phyloP scores from a whole-genome alignment of 2,888 invertebrate genomes.

The Sarcophaga variegata region DNA sequence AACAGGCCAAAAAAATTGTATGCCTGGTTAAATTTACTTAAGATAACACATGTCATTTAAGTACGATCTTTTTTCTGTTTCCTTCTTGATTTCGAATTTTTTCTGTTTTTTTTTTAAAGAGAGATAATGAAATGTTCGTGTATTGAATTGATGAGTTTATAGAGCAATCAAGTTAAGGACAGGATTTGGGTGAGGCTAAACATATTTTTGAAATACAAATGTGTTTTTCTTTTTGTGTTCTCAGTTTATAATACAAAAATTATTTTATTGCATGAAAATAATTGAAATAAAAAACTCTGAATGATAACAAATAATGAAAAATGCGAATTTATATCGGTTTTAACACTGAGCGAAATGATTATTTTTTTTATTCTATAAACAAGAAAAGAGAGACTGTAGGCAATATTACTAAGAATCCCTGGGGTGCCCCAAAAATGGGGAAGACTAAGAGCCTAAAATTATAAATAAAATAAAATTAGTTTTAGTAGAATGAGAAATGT shows the following conservation, averaged over 20 bases:
- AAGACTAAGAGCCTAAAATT: no score
- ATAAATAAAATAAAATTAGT: no score
- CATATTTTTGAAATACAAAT: conserved; percentile 52
- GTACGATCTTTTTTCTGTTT: conserved; percentile 18
- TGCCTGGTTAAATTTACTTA: conserved; percentile 60
- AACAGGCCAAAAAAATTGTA: conserved; percentile 10
- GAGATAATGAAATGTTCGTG: conserved; percentile 49
- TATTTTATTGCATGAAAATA: conserved; percentile 12
- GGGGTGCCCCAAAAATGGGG: no score
- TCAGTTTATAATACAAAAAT: conserved; percentile 18
- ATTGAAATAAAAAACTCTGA: conserved; percentile 24
- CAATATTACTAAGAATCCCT: no score
- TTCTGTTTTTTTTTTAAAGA: neutral
- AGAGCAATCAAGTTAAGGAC: conserved; percentile 14
- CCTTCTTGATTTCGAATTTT: neutral
- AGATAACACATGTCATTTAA: conserved; percentile 65
- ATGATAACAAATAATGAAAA: conserved; percentile 27
- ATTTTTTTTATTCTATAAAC: no score
- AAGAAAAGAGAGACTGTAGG: no score
- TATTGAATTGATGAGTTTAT: conserved; percentile 17
- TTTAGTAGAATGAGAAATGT: no score
- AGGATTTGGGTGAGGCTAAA: conserved; percentile 62
- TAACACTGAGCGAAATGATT: conserved; percentile 32
- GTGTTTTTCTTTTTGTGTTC: no score
- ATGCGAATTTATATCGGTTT: neutral